Conservation (phyloP, 2,113 vertebrate species). For the Phodopus roborovskii region DNA sequence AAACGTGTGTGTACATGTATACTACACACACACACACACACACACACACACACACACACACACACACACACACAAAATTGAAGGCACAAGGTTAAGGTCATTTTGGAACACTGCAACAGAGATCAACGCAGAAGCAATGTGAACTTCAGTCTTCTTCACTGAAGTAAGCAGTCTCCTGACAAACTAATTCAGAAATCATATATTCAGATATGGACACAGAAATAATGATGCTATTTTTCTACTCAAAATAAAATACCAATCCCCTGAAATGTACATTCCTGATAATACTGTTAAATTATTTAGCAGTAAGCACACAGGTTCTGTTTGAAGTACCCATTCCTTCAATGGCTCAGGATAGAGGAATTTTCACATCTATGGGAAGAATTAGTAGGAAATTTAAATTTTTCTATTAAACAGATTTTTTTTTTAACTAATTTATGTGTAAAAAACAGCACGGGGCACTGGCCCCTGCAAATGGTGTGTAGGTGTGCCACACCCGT, state of each 20-base stretch:
- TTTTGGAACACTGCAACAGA: background rate
- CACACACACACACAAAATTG: background rate
- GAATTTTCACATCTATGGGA: slow-evolving; percentile 31
- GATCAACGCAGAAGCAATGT: background rate
- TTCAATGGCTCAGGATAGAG: slow-evolving; percentile 30
- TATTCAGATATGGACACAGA: slow-evolving; percentile 15
- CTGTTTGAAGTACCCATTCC: slow-evolving; percentile 45
- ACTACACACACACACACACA: background rate
- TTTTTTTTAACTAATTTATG: background rate
- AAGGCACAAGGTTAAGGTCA: background rate
- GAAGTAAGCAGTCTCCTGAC: background rate
- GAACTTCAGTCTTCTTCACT: background rate
- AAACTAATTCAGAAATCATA: slow-evolving; percentile 58
- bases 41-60: background rate
- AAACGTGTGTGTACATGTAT: background rate
- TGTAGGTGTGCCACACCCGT: background rate
- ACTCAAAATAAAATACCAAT: slow-evolving; percentile 59
- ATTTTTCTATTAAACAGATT: background rate
- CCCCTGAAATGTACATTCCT: slow-evolving; percentile 13
- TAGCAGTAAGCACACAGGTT: slow-evolving; percentile 57
- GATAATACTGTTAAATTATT: slow-evolving; percentile 66
- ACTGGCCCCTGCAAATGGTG: background rate
- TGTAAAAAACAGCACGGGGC: background rate
- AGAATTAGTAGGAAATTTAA: slow-evolving; percentile 64
- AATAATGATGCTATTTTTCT: background rate